These are phyloP conservation scores for Cisticola juncidis DNA, from an alignment of 2,113 vertebrate genomes.

Conservation along the genomic window DNA sequence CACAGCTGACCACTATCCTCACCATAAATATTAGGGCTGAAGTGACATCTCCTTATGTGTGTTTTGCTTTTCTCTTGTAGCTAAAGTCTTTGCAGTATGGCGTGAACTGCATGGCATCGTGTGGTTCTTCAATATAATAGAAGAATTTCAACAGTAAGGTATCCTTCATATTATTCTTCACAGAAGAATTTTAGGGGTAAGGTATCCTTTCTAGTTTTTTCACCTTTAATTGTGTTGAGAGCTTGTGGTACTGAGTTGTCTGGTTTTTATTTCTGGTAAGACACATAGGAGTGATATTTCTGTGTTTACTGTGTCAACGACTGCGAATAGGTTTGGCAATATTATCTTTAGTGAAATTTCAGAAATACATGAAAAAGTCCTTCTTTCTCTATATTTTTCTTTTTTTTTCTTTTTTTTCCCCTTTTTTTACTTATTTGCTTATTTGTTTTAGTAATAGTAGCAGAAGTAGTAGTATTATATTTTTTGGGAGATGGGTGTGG, in stretches of 20 bases:
- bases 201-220: not conserved
- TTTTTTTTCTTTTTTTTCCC: not conserved
- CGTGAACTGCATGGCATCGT: not conserved
- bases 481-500: not conserved
- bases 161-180: not conserved
- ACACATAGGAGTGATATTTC: not conserved
- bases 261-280: not conserved
- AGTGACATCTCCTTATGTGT: not conserved
- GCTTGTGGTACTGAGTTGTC: not conserved
- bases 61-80: not conserved
- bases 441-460: not conserved
- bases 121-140: not conserved
- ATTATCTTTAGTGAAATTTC: not conserved
- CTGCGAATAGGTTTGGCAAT: not conserved
- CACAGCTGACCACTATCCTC: not conserved
- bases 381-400: not conserved
- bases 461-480: not conserved
- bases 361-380: not conserved
- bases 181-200: not conserved
- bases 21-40: not conserved
- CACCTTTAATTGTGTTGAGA: not conserved
- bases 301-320: not conserved
- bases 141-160: not conserved
- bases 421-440: not conserved
- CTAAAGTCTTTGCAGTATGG: accelerated